Conservation (phyloP, 2,797 vertebrate species). For the Anabas testudineus region DNA sequence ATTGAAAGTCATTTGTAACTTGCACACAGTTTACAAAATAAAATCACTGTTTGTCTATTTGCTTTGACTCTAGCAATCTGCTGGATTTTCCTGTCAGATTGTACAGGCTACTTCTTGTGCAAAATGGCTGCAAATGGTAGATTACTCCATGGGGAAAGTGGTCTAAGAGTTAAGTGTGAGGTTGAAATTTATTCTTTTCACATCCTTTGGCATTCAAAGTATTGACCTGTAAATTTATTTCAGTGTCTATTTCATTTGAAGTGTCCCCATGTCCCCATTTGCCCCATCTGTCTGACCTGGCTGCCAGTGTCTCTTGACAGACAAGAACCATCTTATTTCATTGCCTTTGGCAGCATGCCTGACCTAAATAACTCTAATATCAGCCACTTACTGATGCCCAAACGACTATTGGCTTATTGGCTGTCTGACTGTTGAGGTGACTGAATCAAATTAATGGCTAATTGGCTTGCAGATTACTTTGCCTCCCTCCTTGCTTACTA, state of each 20-base stretch:
- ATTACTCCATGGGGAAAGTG: slow-evolving; percentile 22
- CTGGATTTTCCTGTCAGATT: slow-evolving; percentile 17
- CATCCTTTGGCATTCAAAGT: slow-evolving; percentile 45
- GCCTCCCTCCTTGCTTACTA: slow-evolving; percentile 8
- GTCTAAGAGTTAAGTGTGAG: slow-evolving; percentile 5
- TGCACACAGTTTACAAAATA: background rate
- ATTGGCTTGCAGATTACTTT: slow-evolving; percentile 27
- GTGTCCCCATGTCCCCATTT: slow-evolving; percentile 41
- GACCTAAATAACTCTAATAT: slow-evolving; percentile 75
- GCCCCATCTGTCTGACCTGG: slow-evolving; percentile 54
- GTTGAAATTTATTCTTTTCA: slow-evolving; percentile 47
- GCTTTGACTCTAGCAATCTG: slow-evolving; percentile 5
- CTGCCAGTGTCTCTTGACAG: slow-evolving; percentile 37
- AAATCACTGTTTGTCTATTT: background rate
- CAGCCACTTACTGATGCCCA: slow-evolving; percentile 39
- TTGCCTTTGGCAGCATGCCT: slow-evolving; percentile 57
- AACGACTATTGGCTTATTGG: slow-evolving; percentile 49
- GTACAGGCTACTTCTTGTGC: slow-evolving; percentile 5
- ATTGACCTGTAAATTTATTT: slow-evolving; percentile 59
- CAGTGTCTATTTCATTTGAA: slow-evolving; percentile 42
- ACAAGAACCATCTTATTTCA: slow-evolving; percentile 55
- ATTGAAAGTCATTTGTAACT: background rate
- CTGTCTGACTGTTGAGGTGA: slow-evolving; percentile 32
- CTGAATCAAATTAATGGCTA: slow-evolving; percentile 25
- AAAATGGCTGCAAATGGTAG: slow-evolving; percentile 38